Evolutionary conservation across 2,113 vertebrate genomes (phyloP).

Genomic region (Steatornis caripensis): DNA sequence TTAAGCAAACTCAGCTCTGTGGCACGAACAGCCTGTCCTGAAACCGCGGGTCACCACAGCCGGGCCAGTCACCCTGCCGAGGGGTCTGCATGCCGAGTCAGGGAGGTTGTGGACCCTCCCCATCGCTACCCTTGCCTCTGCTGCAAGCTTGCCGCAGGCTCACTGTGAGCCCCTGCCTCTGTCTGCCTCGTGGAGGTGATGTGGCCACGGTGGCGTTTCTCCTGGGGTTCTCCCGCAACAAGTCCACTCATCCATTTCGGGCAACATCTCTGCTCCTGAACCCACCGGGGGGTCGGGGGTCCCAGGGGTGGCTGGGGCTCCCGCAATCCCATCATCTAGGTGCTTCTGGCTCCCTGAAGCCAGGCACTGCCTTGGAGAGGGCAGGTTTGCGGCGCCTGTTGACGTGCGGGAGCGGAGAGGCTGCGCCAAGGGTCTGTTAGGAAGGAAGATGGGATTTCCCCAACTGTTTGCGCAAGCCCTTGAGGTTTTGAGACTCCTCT

Average conservation of each 20-base stretch:
- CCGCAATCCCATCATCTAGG: background rate
- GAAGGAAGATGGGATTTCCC: background rate
- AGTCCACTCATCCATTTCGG: background rate
- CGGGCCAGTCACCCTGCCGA: background rate
- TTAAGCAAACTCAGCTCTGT: background rate
- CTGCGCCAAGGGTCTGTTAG: background rate
- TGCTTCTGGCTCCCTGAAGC: background rate
- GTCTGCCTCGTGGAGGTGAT: background rate
- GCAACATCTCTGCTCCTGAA: background rate
- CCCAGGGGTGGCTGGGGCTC: background rate
- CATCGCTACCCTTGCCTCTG: rapidly evolving
- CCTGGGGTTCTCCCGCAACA: background rate
- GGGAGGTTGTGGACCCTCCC: background rate
- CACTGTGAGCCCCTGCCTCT: rapidly evolving
- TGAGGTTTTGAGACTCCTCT: background rate
- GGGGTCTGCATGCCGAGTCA: background rate
- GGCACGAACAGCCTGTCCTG: slow-evolving; percentile 36
- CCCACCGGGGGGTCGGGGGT: too few species aligned
- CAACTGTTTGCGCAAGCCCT: background rate
- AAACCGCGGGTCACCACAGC: background rate
- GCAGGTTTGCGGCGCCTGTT: background rate
- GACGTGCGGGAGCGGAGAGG: too few species aligned
- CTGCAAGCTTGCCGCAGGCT: rapidly evolving
- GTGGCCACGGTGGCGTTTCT: background rate
- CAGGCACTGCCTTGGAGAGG: rapidly evolving